Percentiles rank a stretch among this genome's conserved stretches.
Conservation (phyloP, 2,888 invertebrate genomes). For the Acronicta psi region DNA sequence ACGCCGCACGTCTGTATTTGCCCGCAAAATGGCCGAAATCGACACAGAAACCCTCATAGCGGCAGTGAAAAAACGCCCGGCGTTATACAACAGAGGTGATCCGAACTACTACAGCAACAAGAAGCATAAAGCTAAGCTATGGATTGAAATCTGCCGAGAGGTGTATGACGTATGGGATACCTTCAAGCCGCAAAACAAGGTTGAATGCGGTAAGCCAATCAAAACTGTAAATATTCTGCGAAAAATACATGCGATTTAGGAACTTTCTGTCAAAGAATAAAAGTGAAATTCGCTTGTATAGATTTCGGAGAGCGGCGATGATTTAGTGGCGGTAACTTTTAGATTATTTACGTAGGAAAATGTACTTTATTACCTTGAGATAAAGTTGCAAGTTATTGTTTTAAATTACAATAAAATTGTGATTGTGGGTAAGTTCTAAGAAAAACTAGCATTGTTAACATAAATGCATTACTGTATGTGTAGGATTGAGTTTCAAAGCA, state of each 20-base stretch:
- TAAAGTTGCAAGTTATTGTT: conserved; percentile 4
- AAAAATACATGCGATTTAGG: conserved; percentile 16
- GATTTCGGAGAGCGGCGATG: conserved; percentile 6
- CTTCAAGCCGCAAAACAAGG: conserved; percentile 63
- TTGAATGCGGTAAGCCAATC: conserved; percentile 65
- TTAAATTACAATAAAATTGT: background rate
- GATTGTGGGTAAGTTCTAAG: conserved; percentile 6
- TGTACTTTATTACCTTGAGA: background rate
- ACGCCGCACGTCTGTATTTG: conserved; percentile 60
- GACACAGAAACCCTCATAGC: conserved; percentile 66
- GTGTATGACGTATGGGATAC: conserved; percentile 66
- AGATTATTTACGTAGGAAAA: conserved; percentile 1
- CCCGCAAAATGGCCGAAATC: conserved; percentile 59
- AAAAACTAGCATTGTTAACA: conserved; percentile 5
- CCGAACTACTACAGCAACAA: conserved; percentile 64
- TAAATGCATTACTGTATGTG: conserved; percentile 4
- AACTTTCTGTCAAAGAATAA: background rate
- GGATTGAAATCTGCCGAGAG: conserved; percentile 70
- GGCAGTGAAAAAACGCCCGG: conserved; percentile 66
- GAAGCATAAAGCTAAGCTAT: conserved; percentile 65
- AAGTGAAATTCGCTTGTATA: conserved; percentile 19
- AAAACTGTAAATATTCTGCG: conserved; percentile 28
- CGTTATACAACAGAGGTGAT: conserved; percentile 68
- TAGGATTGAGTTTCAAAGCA: background rate
- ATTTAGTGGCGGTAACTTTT: conserved; percentile 7